Evolutionary conservation across 2,888 invertebrate genomes (phyloP).

Genomic region (Drosophila melanosoma): DNA sequence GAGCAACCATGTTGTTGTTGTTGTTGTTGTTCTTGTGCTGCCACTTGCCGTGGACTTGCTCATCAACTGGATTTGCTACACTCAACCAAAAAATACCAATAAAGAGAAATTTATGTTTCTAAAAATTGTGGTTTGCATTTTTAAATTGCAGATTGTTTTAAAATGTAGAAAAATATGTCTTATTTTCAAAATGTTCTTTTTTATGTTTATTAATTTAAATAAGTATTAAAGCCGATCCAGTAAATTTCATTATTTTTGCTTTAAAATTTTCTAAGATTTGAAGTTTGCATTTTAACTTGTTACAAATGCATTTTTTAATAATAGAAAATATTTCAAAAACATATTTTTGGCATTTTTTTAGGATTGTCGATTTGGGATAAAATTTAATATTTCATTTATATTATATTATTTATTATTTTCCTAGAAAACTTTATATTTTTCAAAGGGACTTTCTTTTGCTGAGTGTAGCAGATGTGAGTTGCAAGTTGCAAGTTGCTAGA

Average conservation of each 20-base stretch:
- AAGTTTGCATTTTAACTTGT: not conserved
- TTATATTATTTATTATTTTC: too few species aligned
- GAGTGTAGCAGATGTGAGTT: constrained; percentile 46
- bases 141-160: too few species aligned
- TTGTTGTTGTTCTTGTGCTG: constrained; percentile 36
- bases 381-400: too few species aligned
- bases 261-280: not conserved
- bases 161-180: not conserved
- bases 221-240: too few species aligned
- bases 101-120: not conserved
- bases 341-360: too few species aligned
- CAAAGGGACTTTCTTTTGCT: not conserved
- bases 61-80: constrained; percentile 69
- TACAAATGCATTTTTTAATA: too few species aligned
- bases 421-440: not conserved
- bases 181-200: not conserved
- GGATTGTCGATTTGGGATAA: not conserved
- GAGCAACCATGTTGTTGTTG: constrained; percentile 49
- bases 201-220: too few species aligned
- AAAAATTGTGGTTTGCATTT: too few species aligned
- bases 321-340: too few species aligned
- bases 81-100: not conserved
- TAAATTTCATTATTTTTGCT: too few species aligned
- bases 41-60: constrained; percentile 74
- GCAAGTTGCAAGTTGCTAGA: constrained; percentile 17